Base-by-base conservation (phyloP, 2,888 invertebrate species). In the Coleophora deauratella region DNA sequence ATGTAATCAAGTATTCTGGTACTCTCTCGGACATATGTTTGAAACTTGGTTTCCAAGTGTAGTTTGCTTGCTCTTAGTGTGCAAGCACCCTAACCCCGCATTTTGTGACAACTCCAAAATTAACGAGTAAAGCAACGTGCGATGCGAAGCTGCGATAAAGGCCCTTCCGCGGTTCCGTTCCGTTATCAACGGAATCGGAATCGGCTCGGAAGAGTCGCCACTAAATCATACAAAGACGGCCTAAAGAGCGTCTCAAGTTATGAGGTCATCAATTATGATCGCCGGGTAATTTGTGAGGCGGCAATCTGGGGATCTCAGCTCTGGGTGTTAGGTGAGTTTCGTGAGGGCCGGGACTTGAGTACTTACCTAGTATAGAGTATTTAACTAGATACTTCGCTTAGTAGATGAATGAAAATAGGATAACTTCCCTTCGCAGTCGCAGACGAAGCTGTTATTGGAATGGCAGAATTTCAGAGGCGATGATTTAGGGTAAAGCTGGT, bases 61-160 rank as follows among this genome's bases (percentile, higher is more conserved):
- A n/a, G n/a, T n/a, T n/a, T n/a, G n/a, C n/a, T 4, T 31, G 11
- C 31, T 31, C 11, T 4, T 31, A 10, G 11, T 31, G 11, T 10
- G 4, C 31, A 9, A 31, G 1, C 31, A 11, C 6, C 10, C 10
- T 31, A 31, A 46, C 67, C 37, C 46, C 57, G 57, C 60, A 54
- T 61, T 59, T 61, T 66, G 65, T 68, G 72, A 72, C 72, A 72
- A 63, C 63, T 59, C 59, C 64, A 63, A 69, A 77, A 77, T 78
- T 74, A 78, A 76, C 74, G 78, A 76, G 74, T 68, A 67, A 59
- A 57, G 59, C 69, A 69, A 72, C 76, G 77, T 76, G 78, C 64
- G 74, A 77, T 76, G 60, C 53, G 55, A 38, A 32, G 35, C 37
- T 13, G 47, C 60, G 76, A 77, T 76, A 73, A 55, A 62, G 71